Conservation (phyloP, 2,888 invertebrate genomes). For the Euzophera pinguis region DNA sequence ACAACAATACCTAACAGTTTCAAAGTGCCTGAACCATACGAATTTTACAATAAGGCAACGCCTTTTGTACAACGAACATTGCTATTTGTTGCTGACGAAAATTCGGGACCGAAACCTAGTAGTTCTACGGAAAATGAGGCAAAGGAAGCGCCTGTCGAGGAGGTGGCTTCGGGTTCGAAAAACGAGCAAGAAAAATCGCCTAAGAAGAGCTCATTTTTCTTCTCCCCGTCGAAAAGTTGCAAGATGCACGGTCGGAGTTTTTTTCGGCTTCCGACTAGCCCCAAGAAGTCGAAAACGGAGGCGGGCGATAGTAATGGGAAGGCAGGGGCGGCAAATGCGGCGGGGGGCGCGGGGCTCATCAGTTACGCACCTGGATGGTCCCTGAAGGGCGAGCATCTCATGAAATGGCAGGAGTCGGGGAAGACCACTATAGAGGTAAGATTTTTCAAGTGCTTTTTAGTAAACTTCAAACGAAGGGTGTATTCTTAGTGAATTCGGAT, state of each 20-base stretch:
- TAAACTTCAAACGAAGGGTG: background rate
- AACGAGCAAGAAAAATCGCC: constrained; percentile 72
- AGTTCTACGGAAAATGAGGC: constrained; percentile 37
- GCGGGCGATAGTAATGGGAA: constrained; percentile 39
- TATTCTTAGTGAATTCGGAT: background rate
- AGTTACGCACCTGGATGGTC: constrained; percentile 83
- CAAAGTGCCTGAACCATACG: constrained; percentile 68
- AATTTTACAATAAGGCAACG: constrained; percentile 75
- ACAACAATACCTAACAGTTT: constrained; percentile 72
- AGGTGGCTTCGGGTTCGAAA: constrained; percentile 53
- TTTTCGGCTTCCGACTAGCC: constrained; percentile 76
- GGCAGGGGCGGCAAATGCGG: constrained; percentile 33
- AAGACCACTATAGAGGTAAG: constrained; percentile 80
- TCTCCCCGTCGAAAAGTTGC: constrained; percentile 74
- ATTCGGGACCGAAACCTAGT: constrained; percentile 59
- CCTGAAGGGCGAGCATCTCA: constrained; percentile 80
- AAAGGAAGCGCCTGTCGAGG: constrained; percentile 42
- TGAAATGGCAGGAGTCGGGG: constrained; percentile 82
- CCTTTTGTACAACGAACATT: constrained; percentile 74
- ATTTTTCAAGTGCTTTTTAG: background rate
- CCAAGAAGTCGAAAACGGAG: constrained; percentile 71
- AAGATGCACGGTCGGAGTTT: constrained; percentile 63
- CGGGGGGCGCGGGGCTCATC: constrained; percentile 68
- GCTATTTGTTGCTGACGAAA: constrained; percentile 71
- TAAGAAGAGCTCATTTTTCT: constrained; percentile 76